Percentiles rank a stretch among this genome's conserved stretches.
These are phyloP conservation scores for Chrysaora quinquecirrha DNA, from an alignment of 30 jellyfish, hydroid and myxozoan genomes.

Conservation along the genomic window DNA sequence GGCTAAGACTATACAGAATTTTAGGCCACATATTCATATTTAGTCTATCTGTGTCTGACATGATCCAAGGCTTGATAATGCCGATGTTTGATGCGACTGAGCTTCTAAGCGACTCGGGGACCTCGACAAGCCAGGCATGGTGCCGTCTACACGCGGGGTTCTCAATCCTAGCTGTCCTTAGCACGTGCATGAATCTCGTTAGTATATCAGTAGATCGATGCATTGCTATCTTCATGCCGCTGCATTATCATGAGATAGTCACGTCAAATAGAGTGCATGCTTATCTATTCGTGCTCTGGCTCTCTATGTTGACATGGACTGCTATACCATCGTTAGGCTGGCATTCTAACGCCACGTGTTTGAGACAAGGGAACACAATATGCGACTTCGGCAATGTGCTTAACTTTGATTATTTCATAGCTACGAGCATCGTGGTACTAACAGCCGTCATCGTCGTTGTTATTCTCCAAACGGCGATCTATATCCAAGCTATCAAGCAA, in stretches of 20 bases:
- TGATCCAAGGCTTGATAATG: constrained; percentile 32
- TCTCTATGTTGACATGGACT: constrained; percentile 35
- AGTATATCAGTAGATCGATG: constrained; percentile 56
- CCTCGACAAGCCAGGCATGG: constrained; percentile 41
- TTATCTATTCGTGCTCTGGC: constrained; percentile 14
- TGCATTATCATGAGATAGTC: constrained; percentile 43
- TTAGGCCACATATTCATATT: constrained; percentile 45
- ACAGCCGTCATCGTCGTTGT: constrained; percentile 54
- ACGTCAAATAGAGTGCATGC: constrained; percentile 37
- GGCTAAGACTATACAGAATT: constrained; percentile 31
- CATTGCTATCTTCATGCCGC: constrained; percentile 62
- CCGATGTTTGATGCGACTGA: constrained; percentile 35
- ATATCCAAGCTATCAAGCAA: constrained; percentile 35
- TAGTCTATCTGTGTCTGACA: constrained; percentile 51
- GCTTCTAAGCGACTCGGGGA: constrained; percentile 22
- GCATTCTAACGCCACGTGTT: constrained; percentile 29
- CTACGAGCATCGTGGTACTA: constrained; percentile 43
- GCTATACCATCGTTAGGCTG: constrained; percentile 50
- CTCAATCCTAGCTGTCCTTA: constrained; percentile 35
- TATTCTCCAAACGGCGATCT: constrained; percentile 35
- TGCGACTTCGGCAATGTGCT: constrained; percentile 59
- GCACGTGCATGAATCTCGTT: constrained; percentile 61
- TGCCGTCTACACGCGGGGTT: constrained; percentile 41
- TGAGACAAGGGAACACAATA: constrained; percentile 34
- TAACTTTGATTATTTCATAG: constrained; percentile 18